Evolutionary conservation across 2,113 vertebrate species (phyloP).

Genomic region (Myotis lucifugus): DNA sequence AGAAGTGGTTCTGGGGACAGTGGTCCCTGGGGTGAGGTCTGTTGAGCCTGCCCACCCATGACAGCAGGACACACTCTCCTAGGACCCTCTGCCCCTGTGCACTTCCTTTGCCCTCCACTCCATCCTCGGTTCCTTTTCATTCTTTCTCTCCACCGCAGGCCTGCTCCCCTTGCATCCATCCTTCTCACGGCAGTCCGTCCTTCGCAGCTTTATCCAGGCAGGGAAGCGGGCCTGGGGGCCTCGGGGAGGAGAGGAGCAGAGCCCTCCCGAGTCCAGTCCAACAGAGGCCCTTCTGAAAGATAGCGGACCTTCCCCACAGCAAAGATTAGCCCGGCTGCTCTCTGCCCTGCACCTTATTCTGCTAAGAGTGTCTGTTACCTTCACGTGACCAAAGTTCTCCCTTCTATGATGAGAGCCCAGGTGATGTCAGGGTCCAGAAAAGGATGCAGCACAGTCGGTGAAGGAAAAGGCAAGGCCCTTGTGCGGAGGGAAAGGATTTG

Average conservation of each 20-base stretch:
- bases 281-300: accelerated
- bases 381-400: not conserved
- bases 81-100: no score
- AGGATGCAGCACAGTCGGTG: not conserved
- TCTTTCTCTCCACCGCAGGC: not conserved
- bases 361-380: not conserved
- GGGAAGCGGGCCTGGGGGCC: not conserved
- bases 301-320: not conserved
- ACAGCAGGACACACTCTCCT: not conserved
- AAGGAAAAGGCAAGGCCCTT: not conserved
- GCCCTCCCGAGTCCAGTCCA: not conserved
- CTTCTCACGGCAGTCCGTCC: accelerated
- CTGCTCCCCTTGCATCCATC: not conserved
- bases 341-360: not conserved
- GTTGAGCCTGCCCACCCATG: accelerated
- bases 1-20: not conserved
- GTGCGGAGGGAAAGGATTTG: not conserved
- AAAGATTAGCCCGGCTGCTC: not conserved
- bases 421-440: not conserved
- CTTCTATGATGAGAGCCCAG: not conserved
- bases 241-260: not conserved
- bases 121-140: not conserved
- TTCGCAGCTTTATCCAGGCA: not conserved
- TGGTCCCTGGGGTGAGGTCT: accelerated
- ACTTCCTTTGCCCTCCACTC: no score